Base-by-base conservation (phyloP, 2,888 invertebrate species). In the Peribatodes rhomboidaria region DNA sequence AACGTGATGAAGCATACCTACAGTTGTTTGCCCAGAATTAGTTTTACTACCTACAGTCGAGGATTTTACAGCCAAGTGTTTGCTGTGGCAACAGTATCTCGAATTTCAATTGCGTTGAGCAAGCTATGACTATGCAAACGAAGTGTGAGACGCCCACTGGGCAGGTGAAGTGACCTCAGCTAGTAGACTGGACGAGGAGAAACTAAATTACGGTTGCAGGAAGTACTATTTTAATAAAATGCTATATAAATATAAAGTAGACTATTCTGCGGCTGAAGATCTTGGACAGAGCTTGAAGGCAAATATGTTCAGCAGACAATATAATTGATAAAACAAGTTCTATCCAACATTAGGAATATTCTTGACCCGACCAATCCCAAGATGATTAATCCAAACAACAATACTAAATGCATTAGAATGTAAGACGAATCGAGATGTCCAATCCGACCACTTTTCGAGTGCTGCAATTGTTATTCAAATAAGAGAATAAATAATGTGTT, bases 391-490 rank as follows among this genome's bases (percentile, higher is more conserved):
- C 72, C 61, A 61, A 63, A 71, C 54, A 65, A 79, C 75, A 81
- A 79, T 75, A 73, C 74, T 64, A 78, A 75, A 79, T 78, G 70
- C 75, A 80, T 77, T 86, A 83, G 81, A 84, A 84, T 84, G 85
- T 85, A 86, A 80, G 83, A 81, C 80, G 84, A 84, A 87, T 87
- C 77, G 83, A 86, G 77, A 80, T 78, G 84, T 79, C 85, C 87
- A 91, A 91, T 91, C 85, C 84, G 68, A 87, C 89, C 89, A 85
- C 84, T 80, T 65, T 71, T 88, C 79, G 81, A 90, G 90, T 85
- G 84, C 73, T 46, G 60, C 73, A 72, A 80, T 81, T 82, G 81
- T 73, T 79, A 82, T 83, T 81, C 74, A 75, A 80, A 84, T 84
- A 71, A 74, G 71, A 79, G 75, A 86, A 84, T 87, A 83, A 86